Conservation (phyloP, 2,888 invertebrate genomes). For the Heliconius ethilla region DNA sequence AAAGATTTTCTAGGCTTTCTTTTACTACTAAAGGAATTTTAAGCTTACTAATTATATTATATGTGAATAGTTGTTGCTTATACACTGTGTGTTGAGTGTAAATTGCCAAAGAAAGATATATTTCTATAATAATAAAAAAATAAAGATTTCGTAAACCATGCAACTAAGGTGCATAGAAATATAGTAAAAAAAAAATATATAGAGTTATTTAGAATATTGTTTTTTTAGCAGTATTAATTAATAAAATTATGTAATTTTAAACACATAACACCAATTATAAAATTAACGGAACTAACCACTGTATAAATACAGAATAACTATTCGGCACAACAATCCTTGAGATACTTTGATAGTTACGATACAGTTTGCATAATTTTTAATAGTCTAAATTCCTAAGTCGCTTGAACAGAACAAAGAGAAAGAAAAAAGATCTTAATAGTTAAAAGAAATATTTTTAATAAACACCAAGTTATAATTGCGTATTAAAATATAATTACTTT, state of each 20-base stretch:
- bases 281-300: not conserved
- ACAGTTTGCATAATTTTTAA: conserved; percentile 28
- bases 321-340: conserved; percentile 19
- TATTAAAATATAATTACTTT: conserved; percentile 14
- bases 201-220: not conserved
- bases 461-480: not conserved
- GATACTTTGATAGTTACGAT: conserved; percentile 27
- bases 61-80: not conserved
- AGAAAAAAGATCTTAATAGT: conserved; percentile 15
- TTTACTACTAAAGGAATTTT: too few relatives aligned
- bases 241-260: not conserved
- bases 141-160: not conserved
- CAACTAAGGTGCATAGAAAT: not conserved
- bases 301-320: conserved; percentile 2
- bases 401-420: conserved; percentile 8
- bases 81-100: not conserved
- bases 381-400: conserved; percentile 8
- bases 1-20: too few relatives aligned
- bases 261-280: not conserved
- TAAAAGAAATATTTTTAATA: conserved; percentile 21
- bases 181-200: not conserved
- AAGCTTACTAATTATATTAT: not conserved
- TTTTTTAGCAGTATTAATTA: not conserved
- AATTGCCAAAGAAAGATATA: too few relatives aligned
- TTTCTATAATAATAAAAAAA: not conserved